A percentile compares a stretch with the other conserved stretches of the same genome.
These are phyloP conservation scores for Eupithecia pulchellata DNA, from an alignment of 2,888 invertebrate genomes.

Conservation along the genomic window DNA sequence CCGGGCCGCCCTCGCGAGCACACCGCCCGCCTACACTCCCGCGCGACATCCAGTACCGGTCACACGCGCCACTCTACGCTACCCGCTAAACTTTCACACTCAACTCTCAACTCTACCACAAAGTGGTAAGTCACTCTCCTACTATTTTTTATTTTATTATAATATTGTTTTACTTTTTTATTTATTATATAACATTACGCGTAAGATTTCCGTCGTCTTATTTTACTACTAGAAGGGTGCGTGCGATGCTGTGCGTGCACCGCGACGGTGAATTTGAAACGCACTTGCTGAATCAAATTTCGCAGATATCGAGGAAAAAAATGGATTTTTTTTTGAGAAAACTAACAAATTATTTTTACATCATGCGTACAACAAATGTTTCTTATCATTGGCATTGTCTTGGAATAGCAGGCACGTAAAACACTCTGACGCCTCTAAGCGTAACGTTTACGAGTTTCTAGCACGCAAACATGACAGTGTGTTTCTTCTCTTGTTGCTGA, in stretches of 20 bases:
- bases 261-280: slow-evolving; percentile 19
- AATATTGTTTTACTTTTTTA: slow-evolving; percentile 48
- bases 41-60: slow-evolving; percentile 43
- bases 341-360: too few species aligned
- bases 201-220: slow-evolving; percentile 1
- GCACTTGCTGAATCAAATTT: neutral
- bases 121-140: slow-evolving; percentile 71
- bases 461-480: slow-evolving; percentile 50
- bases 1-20: slow-evolving; percentile 38
- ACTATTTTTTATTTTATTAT: slow-evolving; percentile 53
- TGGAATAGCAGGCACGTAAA: slow-evolving; percentile 51
- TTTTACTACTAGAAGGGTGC: slow-evolving; percentile 13
- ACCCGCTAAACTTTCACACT: slow-evolving; percentile 56
- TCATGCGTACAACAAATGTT: slow-evolving; percentile 19
- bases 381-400: slow-evolving; percentile 37
- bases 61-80: slow-evolving; percentile 43
- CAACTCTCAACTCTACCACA: slow-evolving; percentile 53
- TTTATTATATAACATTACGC: slow-evolving; percentile 30
- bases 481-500: slow-evolving; percentile 40
- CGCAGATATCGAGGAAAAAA: neutral
- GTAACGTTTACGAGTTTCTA: slow-evolving; percentile 47
- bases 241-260: slow-evolving; percentile 41
- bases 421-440: slow-evolving; percentile 55
- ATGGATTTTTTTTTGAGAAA: too few species aligned
- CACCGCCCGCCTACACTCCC: slow-evolving; percentile 36